phyloP scores from a whole-genome alignment of 2,113 vertebrate species.

The Terrapene triunguis region DNA sequence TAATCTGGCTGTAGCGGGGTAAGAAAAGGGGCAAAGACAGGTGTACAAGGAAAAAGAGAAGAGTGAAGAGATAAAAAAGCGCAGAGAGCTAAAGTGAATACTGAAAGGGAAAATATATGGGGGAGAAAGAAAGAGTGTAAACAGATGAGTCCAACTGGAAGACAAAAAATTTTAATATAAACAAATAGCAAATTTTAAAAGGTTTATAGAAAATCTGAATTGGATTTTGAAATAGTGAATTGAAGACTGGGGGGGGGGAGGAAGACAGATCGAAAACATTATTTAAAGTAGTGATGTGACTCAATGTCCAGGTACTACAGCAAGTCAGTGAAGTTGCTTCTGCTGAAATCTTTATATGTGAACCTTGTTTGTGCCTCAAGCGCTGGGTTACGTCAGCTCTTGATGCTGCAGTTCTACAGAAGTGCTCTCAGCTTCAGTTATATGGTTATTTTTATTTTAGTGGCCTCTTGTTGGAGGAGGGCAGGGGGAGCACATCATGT shows the following conservation, averaged over 20 bases:
- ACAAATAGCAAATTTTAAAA: too few relatives aligned
- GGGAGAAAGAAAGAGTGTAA: neutral
- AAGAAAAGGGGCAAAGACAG: neutral
- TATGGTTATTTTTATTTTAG: neutral
- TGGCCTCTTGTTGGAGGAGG: neutral
- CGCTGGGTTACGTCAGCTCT: neutral
- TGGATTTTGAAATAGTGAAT: too few relatives aligned
- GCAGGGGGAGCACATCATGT: neutral
- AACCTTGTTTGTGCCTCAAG: conserved; percentile 46
- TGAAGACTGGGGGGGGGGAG: too few relatives aligned
- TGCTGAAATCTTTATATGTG: neutral
- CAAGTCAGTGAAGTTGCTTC: neutral
- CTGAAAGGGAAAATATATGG: neutral
- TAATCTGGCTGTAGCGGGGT: neutral
- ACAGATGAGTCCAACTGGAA: neutral
- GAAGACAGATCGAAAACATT: neutral
- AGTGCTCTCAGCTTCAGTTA: neutral
- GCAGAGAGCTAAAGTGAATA: neutral
- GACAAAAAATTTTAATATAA: neutral
- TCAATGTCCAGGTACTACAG: neutral
- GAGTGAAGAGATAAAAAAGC: neutral
- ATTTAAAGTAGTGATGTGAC: neutral
- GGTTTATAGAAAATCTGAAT: too few relatives aligned
- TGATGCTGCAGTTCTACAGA: neutral
- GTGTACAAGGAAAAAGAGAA: neutral